A percentile compares a stretch with the other conserved stretches of the same genome.
Evolutionary conservation across 30 jellyfish, hydroid and myxozoan genomes (phyloP).

Genomic region (Cassiopea andromeda): DNA sequence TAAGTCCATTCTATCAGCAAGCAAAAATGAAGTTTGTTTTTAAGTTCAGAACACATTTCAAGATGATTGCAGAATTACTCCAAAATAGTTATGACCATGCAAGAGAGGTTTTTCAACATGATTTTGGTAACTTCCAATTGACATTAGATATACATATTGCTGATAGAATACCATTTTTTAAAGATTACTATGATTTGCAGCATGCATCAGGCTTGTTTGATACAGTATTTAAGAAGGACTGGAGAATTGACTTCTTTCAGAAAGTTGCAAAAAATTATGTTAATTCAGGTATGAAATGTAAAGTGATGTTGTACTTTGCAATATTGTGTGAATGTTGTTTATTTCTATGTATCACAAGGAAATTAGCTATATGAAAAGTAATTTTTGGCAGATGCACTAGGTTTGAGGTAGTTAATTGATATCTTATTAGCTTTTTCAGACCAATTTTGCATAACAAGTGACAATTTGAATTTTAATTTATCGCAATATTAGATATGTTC

Average conservation of each 20-base stretch:
- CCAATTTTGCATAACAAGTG: too few relatives aligned
- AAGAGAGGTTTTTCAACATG: slow-evolving; percentile 13
- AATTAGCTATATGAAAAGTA: too few relatives aligned
- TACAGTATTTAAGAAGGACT: slow-evolving; percentile 18
- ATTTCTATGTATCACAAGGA: too few relatives aligned
- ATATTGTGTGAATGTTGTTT: too few relatives aligned
- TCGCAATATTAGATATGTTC: too few relatives aligned
- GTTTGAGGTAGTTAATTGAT: too few relatives aligned
- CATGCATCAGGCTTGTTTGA: slow-evolving; percentile 31
- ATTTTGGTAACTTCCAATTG: slow-evolving; percentile 46
- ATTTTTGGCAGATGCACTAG: too few relatives aligned
- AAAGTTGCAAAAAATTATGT: slow-evolving; percentile 17
- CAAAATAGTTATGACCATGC: slow-evolving; percentile 33
- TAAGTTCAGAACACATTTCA: slow-evolving; percentile 4
- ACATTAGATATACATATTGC: slow-evolving; percentile 33
- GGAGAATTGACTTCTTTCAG: slow-evolving; percentile 44
- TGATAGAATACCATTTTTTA: slow-evolving; percentile 45
- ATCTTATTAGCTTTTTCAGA: too few relatives aligned
- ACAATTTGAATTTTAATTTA: too few relatives aligned
- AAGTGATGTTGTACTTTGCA: neutral
- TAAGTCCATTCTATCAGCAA: slow-evolving; percentile 7
- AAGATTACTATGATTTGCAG: slow-evolving; percentile 42
- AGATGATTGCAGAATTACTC: slow-evolving; percentile 4
- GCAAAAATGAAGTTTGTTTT: slow-evolving; percentile 30
- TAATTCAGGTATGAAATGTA: neutral